phyloP scores from a whole-genome alignment of 2,797 vertebrate species.

The Macropus fuliginosus region DNA sequence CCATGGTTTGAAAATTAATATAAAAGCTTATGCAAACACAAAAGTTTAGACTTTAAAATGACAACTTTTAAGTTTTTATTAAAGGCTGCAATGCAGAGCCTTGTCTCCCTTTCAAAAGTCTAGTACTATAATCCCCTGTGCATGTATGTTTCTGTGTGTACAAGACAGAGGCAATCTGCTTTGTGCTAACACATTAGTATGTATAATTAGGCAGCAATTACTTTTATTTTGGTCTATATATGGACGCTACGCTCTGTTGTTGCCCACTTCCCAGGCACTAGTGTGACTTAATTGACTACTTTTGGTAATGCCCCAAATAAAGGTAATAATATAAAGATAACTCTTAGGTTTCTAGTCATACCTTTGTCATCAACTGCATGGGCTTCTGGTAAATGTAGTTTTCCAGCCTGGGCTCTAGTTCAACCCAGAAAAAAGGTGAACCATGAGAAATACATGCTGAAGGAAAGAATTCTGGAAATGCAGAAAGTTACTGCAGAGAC shows the following conservation, averaged over 20 bases:
- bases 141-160: slow-evolving; percentile 5
- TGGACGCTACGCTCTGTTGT: slow-evolving; percentile 7
- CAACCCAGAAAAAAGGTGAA: not conserved
- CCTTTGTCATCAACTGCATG: slow-evolving; percentile 3
- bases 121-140: slow-evolving; percentile 57
- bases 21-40: slow-evolving; percentile 50
- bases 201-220: slow-evolving; percentile 65
- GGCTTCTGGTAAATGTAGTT: not conserved
- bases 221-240: slow-evolving; percentile 3
- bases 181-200: not conserved
- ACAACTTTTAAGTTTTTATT: slow-evolving; percentile 40
- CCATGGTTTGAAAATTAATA: slow-evolving; percentile 60
- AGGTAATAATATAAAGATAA: slow-evolving; percentile 31
- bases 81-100: slow-evolving; percentile 29
- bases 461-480: not conserved
- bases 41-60: slow-evolving; percentile 30
- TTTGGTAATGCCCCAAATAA: slow-evolving; percentile 51
- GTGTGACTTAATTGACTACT: slow-evolving; percentile 2
- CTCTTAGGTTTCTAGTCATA: slow-evolving; percentile 43
- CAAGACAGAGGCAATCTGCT: not conserved
- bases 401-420: not conserved
- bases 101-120: not conserved
- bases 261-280: slow-evolving; percentile 21
- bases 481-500: not conserved
- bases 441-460: not conserved